phyloP scores from a whole-genome alignment of 2,113 vertebrate genomes.

The rat (Rattus norvegicus) region DNA sequence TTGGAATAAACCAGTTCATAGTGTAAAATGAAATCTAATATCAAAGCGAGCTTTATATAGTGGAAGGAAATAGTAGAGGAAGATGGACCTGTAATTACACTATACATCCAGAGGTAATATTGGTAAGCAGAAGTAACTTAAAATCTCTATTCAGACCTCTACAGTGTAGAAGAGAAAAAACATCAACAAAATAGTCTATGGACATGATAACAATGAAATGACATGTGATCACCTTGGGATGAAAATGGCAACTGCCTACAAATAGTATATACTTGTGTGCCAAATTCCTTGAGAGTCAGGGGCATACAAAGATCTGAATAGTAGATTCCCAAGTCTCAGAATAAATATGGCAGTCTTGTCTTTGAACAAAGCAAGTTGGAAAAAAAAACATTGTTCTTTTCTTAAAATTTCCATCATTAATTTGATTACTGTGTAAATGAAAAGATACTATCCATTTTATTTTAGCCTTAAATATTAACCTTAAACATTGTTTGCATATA shows the following conservation, averaged over 20 bases:
- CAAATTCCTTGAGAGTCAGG: background rate
- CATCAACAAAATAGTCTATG: background rate
- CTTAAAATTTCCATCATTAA: background rate
- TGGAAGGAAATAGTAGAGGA: background rate
- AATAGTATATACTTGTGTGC: background rate
- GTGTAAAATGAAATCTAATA: background rate
- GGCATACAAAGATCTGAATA: background rate
- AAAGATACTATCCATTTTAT: background rate
- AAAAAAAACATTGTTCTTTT: background rate
- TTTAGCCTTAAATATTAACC: constrained; percentile 11
- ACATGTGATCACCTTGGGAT: background rate
- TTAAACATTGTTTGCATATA: background rate
- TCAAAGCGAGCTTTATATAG: background rate
- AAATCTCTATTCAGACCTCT: background rate
- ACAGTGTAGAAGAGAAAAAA: background rate
- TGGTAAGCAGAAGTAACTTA: background rate
- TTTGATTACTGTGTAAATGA: background rate
- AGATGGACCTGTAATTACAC: background rate
- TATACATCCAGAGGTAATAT: background rate
- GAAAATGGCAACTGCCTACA: background rate
- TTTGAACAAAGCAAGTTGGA: constrained; percentile 3
- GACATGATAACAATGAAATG: background rate
- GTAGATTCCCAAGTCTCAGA: background rate
- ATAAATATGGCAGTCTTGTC: background rate
- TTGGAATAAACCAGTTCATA: background rate